Evolutionary conservation across 2,113 vertebrate genomes (phyloP).

Genomic region (Cochlearius cochlearius): DNA sequence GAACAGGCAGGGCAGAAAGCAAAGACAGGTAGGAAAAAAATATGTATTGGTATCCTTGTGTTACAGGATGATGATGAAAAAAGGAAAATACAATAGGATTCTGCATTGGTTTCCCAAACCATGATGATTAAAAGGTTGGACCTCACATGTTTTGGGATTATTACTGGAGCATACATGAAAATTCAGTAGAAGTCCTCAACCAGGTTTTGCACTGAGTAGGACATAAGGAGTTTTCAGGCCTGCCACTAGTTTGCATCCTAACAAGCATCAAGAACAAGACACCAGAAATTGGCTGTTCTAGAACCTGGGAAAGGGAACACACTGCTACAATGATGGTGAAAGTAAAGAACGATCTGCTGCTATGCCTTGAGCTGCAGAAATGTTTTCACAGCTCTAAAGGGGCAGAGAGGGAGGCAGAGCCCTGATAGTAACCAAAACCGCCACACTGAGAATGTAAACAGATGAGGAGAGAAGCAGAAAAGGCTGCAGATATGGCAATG

Average conservation of each 20-base stretch:
- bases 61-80: accelerated
- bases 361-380: background rate
- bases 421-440: background rate
- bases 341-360: background rate
- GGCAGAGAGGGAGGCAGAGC: background rate
- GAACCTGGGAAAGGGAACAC: background rate
- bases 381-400: background rate
- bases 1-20: background rate
- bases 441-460: background rate
- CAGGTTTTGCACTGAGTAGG: background rate
- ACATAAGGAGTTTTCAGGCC: background rate
- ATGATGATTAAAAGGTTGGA: background rate
- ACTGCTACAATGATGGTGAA: background rate
- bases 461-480: background rate
- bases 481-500: background rate
- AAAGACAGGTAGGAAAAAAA: background rate
- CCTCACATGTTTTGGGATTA: background rate
- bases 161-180: background rate
- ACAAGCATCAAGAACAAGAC: background rate
- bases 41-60: background rate
- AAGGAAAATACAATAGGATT: background rate
- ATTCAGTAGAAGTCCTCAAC: background rate
- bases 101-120: background rate
- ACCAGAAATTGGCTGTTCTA: background rate
- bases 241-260: background rate